Base-by-base conservation (phyloP, 2,113 vertebrate genomes). In the Petroica traversi region DNA sequence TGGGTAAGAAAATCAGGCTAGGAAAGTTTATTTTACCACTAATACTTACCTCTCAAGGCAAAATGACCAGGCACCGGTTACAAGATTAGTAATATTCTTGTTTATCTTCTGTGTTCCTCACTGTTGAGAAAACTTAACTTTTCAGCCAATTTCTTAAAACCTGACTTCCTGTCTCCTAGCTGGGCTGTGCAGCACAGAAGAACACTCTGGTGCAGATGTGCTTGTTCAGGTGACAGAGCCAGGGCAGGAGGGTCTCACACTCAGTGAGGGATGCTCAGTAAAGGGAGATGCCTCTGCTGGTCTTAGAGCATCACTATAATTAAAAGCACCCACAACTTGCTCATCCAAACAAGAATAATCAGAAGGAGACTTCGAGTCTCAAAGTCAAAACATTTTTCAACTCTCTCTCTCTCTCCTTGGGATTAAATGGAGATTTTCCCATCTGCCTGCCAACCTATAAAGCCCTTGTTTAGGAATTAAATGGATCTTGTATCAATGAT, bases 291-390 rank as follows among this genome's bases (percentile, higher is more conserved):
- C 67, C 54, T 91, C 71, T 95, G 49, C 84, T 82, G 74, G 18
- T 64, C 85, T 94, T 85, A 74, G 68, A 75, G 54, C 57, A 67
- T 67, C 83, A 36, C 82, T 91, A 91, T 79, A 92, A 89, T 79
- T 49, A 88, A 91, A 79, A 54, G 20, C 64, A 92, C 68, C 4
- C 5, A 52, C 33, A 75, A 71, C 33, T 61, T 91, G 31, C 64
- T 74, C 61, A 89, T 89, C 25, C 0, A 0, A 85, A 85, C 29
- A 75, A 75, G 41, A 91, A 52, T 61, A 68, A 41, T 66, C 69
- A 72, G 59, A 81, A 73, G 16, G 16, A 73, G 45, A 34, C 19
- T 81, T 64, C 13, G 41, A 40, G 23, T 57, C 64, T 81, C 31
- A 26, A 33, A 75, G 28, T 38, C 1, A 76, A 78, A 79, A 93